Evolutionary conservation across 2,888 invertebrate species (phyloP).

Genomic region (Drosophila histrio): DNA sequence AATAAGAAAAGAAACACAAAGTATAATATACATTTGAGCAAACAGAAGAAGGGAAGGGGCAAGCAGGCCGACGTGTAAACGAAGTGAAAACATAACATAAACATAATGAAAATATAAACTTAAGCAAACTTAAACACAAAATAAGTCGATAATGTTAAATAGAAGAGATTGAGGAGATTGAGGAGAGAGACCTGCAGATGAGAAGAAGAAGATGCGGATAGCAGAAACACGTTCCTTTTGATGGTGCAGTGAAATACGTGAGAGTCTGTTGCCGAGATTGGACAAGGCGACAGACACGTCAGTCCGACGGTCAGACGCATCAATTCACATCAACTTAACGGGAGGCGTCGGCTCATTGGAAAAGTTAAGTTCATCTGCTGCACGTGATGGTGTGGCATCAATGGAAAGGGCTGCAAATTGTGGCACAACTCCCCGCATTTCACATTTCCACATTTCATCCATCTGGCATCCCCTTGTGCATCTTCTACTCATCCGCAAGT

Average conservation of each 20-base stretch:
- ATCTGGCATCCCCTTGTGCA: not conserved
- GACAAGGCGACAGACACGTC: not conserved
- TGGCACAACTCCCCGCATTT: not conserved
- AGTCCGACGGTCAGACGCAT: slow-evolving; percentile 35
- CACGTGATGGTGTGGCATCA: slow-evolving; percentile 52
- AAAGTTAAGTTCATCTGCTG: slow-evolving; percentile 67
- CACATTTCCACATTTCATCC: not conserved
- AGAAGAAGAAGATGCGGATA: slow-evolving; percentile 11
- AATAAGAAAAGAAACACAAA: slow-evolving; percentile 51
- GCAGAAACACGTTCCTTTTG: slow-evolving; percentile 57
- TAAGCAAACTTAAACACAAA: slow-evolving; percentile 64
- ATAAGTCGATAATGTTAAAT: slow-evolving; percentile 55
- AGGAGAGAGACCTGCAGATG: not conserved
- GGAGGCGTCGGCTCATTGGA: slow-evolving; percentile 58
- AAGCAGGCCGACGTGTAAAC: slow-evolving; percentile 57
- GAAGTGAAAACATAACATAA: slow-evolving; percentile 71
- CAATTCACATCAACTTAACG: slow-evolving; percentile 61
- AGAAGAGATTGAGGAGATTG: not conserved
- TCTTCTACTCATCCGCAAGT: not conserved
- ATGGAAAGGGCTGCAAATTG: slow-evolving; percentile 14
- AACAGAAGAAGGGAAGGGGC: slow-evolving; percentile 27
- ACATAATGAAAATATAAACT: slow-evolving; percentile 73
- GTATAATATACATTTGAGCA: slow-evolving; percentile 50
- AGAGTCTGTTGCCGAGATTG: slow-evolving; percentile 57
- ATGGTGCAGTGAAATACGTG: slow-evolving; percentile 58